Conservation (phyloP, 2,113 vertebrate genomes). For the Callaeas wilsoni region DNA sequence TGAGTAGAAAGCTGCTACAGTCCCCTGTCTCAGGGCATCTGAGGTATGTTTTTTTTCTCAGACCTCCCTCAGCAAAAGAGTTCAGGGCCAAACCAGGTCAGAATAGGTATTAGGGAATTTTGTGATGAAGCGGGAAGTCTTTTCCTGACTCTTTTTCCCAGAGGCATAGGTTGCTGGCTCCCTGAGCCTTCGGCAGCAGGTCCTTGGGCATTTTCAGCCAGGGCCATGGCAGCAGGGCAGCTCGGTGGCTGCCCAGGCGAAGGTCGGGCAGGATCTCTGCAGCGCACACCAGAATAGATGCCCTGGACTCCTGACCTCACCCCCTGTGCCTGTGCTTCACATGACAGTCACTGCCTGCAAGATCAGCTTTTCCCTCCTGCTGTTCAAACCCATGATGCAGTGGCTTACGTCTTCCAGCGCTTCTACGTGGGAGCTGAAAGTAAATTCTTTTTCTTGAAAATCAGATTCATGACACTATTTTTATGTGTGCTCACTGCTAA, state of each 20-base stretch:
- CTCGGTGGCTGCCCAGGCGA: rapidly evolving
- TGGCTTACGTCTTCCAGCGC: not conserved
- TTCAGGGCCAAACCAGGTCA: rapidly evolving
- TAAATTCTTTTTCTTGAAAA: not conserved
- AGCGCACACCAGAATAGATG: not conserved
- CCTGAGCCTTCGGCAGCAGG: not conserved
- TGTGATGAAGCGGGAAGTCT: not conserved
- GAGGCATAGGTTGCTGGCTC: rapidly evolving
- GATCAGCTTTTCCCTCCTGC: not conserved
- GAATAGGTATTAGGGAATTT: not conserved
- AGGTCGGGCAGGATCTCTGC: not conserved
- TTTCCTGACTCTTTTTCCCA: not conserved
- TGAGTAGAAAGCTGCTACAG: not conserved
- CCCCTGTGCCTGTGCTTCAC: not conserved
- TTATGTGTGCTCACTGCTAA: not conserved
- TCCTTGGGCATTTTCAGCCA: not conserved
- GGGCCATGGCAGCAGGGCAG: not conserved
- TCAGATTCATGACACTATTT: not conserved
- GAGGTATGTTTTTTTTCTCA: not conserved
- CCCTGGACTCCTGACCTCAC: not conserved
- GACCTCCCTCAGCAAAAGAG: not conserved
- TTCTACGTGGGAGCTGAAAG: not conserved
- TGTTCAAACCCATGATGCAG: not conserved
- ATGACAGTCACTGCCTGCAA: not conserved
- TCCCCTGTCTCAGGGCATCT: not conserved